Base-by-base conservation (phyloP, 2,888 invertebrate species). In the Adela reaumurella region DNA sequence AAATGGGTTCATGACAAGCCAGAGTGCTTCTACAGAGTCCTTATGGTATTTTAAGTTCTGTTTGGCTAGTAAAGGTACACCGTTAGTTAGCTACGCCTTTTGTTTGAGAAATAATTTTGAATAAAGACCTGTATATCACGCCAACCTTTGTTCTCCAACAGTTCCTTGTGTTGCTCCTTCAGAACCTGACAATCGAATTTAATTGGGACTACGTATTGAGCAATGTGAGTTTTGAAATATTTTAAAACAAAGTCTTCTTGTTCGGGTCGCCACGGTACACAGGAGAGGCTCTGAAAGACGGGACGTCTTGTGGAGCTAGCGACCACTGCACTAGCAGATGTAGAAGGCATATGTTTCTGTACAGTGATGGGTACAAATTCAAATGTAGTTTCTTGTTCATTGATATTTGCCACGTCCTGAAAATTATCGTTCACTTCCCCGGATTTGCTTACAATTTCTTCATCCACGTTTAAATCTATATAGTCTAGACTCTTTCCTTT, bases 51-150 rank as follows among this genome's bases (percentile, higher is more conserved):
- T n/a, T n/a, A n/a, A n/a, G n/a, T n/a, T n/a, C n/a, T n/a, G n/a
- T n/a, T n/a, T n/a, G n/a, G n/a, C n/a, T n/a, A n/a, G n/a, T n/a
- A n/a, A n/a, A n/a, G n/a, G n/a, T n/a, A n/a, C n/a, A n/a, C n/a
- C n/a, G n/a, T n/a, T n/a, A n/a, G n/a, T n/a, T n/a, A n/a, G n/a
- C n/a, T n/a, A n/a, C n/a, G n/a, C n/a, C n/a, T n/a, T 42, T 42
- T 42, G 4, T n/a, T 42, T 5, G 16, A 42, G 24, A 6, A 24
- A 41, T 28, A 51, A 50, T 56, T 57, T 51, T 57, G 56, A 14
- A 57, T 52, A 28, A 55, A 58, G 41, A 53, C 58, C 48, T 58
- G 58, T 42, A 59, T 58, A 56, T 57, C 57, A n/a, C 57, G 52
- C 58, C 58, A 58, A 45, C 55, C 53, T 53, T 59, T 57, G 50